These are phyloP conservation scores for Monodelphis domestica DNA, from an alignment of 2,797 vertebrate genomes.

Conservation along the genomic window DNA sequence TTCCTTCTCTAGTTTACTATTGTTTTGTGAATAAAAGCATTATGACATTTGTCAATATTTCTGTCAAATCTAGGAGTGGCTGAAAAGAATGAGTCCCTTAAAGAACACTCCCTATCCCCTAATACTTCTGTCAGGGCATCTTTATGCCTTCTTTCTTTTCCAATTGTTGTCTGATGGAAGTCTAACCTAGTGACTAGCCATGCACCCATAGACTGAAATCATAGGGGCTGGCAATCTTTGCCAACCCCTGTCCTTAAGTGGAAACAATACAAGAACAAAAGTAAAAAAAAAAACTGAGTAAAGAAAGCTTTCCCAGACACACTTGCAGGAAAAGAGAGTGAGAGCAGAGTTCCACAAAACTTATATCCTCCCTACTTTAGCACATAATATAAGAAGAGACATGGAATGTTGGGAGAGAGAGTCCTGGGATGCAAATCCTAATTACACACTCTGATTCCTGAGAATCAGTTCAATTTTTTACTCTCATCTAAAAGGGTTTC, in stretches of 20 bases:
- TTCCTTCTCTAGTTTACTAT: neutral
- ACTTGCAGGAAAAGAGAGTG: no score
- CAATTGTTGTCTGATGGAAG: neutral
- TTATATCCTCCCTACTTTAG: no score
- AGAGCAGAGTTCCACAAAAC: no score
- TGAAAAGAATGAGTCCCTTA: neutral
- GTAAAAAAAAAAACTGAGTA: no score
- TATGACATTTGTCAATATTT: neutral
- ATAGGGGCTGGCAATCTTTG: neutral
- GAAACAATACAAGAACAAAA: no score
- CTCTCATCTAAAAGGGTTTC: neutral
- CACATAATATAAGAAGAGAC: no score
- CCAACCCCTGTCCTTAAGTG: neutral
- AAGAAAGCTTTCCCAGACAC: no score
- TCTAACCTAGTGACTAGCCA: neutral
- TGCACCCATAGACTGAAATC: neutral
- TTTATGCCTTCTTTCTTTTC: neutral
- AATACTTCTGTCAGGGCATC: neutral
- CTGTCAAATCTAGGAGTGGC: neutral
- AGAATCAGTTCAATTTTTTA: neutral
- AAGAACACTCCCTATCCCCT: neutral
- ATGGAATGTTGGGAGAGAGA: no score
- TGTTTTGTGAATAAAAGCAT: neutral
- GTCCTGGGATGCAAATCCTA: no score
- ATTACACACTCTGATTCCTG: no score